phyloP scores from a whole-genome alignment of 92 coral and sea anemone genomes.

The Phenganax marumi region DNA sequence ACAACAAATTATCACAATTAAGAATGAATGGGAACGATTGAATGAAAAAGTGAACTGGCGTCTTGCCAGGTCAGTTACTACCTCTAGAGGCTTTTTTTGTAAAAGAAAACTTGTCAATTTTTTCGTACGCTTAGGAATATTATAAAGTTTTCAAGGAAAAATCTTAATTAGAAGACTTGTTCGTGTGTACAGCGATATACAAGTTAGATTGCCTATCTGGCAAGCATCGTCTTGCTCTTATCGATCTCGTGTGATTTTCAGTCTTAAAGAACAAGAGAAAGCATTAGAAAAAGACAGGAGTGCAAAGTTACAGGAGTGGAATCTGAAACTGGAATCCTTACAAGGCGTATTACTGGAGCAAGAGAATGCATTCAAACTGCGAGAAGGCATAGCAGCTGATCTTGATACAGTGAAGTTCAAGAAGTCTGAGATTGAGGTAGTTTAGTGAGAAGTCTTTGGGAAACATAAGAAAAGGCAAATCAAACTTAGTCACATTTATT shows the following conservation, averaged over 20 bases:
- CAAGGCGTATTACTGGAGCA: constrained; percentile 25
- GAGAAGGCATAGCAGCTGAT: constrained; percentile 44
- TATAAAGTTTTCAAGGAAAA: too few relatives aligned
- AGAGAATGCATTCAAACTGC: constrained; percentile 37
- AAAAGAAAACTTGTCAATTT: not conserved
- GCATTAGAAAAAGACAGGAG: constrained; percentile 6
- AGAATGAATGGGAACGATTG: constrained; percentile 37
- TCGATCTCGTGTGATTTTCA: not conserved
- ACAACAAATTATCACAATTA: constrained; percentile 32
- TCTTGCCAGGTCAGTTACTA: constrained; percentile 21
- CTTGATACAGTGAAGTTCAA: constrained; percentile 38
- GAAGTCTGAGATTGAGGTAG: constrained; percentile 44
- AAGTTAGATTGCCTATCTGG: too few relatives aligned
- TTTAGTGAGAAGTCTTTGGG: too few relatives aligned
- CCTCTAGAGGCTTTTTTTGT: too few relatives aligned
- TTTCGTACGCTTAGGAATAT: too few relatives aligned
- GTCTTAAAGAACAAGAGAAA: constrained; percentile 16
- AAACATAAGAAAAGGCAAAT: too few relatives aligned
- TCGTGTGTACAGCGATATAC: too few relatives aligned
- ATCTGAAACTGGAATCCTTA: constrained; percentile 30
- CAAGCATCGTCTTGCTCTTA: too few relatives aligned
- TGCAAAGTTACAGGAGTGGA: constrained; percentile 32
- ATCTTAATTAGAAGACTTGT: too few relatives aligned
- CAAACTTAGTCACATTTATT: not conserved
- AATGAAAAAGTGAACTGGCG: constrained; percentile 41